Conservation (phyloP, 2,888 invertebrate species). For the Pyrochroa serraticornis region DNA sequence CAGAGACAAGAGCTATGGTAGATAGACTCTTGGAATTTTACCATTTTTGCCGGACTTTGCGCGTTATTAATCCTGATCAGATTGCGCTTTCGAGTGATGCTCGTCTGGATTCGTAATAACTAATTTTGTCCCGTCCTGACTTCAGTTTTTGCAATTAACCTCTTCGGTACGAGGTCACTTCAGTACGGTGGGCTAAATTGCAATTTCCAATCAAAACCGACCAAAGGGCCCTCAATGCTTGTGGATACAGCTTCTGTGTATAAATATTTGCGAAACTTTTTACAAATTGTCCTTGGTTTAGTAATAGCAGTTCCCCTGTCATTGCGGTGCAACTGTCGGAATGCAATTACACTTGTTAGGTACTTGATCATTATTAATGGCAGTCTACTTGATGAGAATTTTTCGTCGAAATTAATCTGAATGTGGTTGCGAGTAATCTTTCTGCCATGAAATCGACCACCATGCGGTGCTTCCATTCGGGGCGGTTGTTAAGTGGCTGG, state of each 20-base stretch:
- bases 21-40: no score
- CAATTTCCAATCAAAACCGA: slow-evolving; percentile 23
- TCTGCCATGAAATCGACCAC: slow-evolving; percentile 9
- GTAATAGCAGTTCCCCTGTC: slow-evolving; percentile 24
- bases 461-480: not conserved
- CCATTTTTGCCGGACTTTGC: no score
- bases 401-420: slow-evolving; percentile 5
- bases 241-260: not conserved
- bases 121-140: no score
- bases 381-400: slow-evolving; percentile 10
- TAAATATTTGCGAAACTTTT: slow-evolving; percentile 43
- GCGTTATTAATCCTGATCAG: no score
- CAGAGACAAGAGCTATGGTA: no score
- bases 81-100: no score
- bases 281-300: slow-evolving; percentile 39
- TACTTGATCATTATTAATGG: slow-evolving; percentile 34
- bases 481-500: slow-evolving; percentile 18
- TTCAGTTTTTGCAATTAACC: no score
- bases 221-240: slow-evolving; percentile 2
- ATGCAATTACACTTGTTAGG: slow-evolving; percentile 38
- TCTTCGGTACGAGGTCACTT: no score
- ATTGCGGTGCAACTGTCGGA: slow-evolving; percentile 33
- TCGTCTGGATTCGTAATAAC: no score
- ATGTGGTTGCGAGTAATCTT: not conserved
- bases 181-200: no score